Conservation (phyloP, 2,113 vertebrate species). For the Rallus limicola region DNA sequence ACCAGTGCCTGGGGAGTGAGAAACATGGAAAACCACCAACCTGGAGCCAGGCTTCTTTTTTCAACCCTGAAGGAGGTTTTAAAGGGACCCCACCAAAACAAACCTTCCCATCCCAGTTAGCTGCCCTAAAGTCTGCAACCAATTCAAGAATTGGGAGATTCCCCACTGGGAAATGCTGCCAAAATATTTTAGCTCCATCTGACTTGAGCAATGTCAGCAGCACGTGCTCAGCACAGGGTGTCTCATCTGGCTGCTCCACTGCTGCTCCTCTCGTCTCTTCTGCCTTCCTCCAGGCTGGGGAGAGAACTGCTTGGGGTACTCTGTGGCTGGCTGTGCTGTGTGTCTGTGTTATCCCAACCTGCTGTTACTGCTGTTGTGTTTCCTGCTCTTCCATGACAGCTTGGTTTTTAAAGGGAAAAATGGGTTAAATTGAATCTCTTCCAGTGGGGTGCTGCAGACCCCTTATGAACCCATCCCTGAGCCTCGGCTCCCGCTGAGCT, state of each 20-base stretch:
- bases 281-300: not conserved
- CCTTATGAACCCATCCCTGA: not conserved
- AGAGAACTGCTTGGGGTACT: not conserved
- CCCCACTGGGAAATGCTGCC: not conserved
- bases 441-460: not conserved
- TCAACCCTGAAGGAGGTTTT: not conserved
- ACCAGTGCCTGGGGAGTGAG: accelerated
- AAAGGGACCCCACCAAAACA: not conserved
- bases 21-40: not conserved
- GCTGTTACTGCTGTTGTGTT: not conserved
- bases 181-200: not conserved
- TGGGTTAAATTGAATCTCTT: accelerated
- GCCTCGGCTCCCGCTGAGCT: not conserved
- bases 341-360: accelerated
- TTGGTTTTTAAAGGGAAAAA: not conserved
- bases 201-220: not conserved
- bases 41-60: not conserved
- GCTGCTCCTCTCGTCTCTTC: not conserved
- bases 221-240: not conserved
- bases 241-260: not conserved
- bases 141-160: not conserved
- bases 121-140: not conserved
- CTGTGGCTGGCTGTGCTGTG: not conserved
- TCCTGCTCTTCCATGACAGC: accelerated
- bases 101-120: not conserved